Evolutionary conservation across 1,140 invertebrate genomes (phyloP), one percentile per base, ranked within the genome.

Genomic region (Drosophila takahashii): DNA sequence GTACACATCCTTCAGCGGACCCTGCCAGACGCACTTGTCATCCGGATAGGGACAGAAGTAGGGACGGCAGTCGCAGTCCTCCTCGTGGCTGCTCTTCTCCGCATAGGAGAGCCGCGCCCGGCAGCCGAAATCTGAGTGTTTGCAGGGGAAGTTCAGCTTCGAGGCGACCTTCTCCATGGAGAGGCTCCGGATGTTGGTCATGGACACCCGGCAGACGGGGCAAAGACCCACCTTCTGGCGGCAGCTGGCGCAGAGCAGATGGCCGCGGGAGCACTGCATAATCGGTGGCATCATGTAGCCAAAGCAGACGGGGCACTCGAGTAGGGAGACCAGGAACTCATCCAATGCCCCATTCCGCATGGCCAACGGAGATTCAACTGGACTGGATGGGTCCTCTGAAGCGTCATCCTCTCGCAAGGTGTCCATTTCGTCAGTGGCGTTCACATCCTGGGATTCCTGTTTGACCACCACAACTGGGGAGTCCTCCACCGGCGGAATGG

Each of bases 241-340:
- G 93, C 99, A 99, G 86, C 95, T 96, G 48, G 97, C 96, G 93
- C 99, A 99, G 61, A 97, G 96, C 42, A 97, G 93, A 92, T 97
- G 96, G 22, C 97, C 97, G 69, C 96, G 96, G 92, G 96, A 96
- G 90, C 96, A 97, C 92, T 97, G 96, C 91, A 97, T 93, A 70
- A 97, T 99, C 9, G 99, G 99, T 59, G 99, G 99, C 89, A 99
- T 94, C 70, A 99, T 98, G 94, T 99, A 99, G 93, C 99, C 98
- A 93, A 99, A 99, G 93, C 99, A 99, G 42, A 99, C 99, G 1
- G 99, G 99, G 93, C 99, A 99, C 92, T 99, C 99, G 92, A 99
- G 99, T 34, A 99, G 93, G 57, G 97, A 97, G 10, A 98, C 97
- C 79, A 99, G 92, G 92, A 99, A 98, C 53, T 96, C 95, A 26